Evolutionary conservation across 2,888 invertebrate species (phyloP).

Genomic region (Drosophila formosana): DNA sequence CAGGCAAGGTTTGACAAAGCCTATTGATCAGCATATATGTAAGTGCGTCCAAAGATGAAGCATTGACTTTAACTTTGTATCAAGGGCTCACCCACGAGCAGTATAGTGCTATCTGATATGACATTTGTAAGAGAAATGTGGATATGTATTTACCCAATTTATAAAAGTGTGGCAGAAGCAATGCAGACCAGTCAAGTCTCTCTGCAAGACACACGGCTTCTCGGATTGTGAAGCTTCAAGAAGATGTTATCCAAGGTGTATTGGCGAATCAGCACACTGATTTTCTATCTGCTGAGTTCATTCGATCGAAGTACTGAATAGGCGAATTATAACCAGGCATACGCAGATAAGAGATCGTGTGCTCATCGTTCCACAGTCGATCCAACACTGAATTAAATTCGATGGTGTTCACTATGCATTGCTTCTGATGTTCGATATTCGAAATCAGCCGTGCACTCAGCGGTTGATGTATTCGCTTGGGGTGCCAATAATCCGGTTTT

Average conservation of each 20-base stretch:
- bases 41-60: neutral
- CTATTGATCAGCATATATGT: neutral
- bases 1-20: neutral
- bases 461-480: too few species aligned
- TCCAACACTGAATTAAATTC: too few species aligned
- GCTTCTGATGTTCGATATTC: too few species aligned
- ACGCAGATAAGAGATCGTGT: neutral
- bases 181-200: neutral
- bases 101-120: neutral
- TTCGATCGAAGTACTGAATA: neutral
- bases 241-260: neutral
- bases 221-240: neutral
- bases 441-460: too few species aligned
- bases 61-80: neutral
- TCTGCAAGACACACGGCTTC: neutral
- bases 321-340: neutral
- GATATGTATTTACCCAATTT: neutral
- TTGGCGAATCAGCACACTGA: too few species aligned
- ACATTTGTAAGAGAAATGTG: neutral
- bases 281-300: neutral
- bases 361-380: too few species aligned
- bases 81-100: neutral
- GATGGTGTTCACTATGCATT: too few species aligned
- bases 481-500: too few species aligned
- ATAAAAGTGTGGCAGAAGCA: neutral